Evolutionary conservation across 2,888 invertebrate genomes (phyloP).

Genomic region (Trilocha varians): DNA sequence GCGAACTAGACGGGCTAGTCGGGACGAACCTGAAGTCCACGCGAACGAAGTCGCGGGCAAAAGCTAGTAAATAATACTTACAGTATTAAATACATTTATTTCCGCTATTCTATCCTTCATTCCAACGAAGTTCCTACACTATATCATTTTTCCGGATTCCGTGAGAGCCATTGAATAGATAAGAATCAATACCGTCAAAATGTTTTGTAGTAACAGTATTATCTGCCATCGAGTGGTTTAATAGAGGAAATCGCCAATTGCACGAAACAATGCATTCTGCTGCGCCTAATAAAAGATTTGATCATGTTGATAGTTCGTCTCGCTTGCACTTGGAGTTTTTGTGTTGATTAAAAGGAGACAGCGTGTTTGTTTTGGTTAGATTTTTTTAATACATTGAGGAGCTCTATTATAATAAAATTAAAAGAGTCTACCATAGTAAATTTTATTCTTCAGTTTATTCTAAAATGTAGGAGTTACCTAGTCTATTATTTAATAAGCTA

Average conservation of each 20-base stretch:
- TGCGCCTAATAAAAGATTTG: not conserved
- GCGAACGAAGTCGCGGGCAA: no score
- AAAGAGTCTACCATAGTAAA: no score
- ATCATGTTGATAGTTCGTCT: not conserved
- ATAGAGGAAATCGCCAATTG: conserved; percentile 67
- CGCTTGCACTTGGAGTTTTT: not conserved
- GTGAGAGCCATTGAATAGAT: conserved; percentile 21
- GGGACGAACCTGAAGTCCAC: no score
- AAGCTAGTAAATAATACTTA: no score
- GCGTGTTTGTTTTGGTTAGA: no score
- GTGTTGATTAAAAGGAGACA: no score
- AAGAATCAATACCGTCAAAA: conserved; percentile 46
- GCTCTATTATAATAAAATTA: no score
- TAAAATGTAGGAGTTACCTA: no score
- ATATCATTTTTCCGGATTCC: conserved; percentile 5
- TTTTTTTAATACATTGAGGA: no score
- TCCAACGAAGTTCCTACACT: not conserved
- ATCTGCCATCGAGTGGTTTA: conserved; percentile 54
- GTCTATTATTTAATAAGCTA: no score
- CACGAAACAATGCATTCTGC: conserved; percentile 8
- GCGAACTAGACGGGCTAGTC: no score
- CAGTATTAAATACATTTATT: not conserved
- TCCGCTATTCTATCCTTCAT: not conserved
- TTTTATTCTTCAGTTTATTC: no score
- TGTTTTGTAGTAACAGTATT: conserved; percentile 52